Base-by-base conservation (phyloP, 2,797 vertebrate species). In the Gymnothorax javanicus region DNA sequence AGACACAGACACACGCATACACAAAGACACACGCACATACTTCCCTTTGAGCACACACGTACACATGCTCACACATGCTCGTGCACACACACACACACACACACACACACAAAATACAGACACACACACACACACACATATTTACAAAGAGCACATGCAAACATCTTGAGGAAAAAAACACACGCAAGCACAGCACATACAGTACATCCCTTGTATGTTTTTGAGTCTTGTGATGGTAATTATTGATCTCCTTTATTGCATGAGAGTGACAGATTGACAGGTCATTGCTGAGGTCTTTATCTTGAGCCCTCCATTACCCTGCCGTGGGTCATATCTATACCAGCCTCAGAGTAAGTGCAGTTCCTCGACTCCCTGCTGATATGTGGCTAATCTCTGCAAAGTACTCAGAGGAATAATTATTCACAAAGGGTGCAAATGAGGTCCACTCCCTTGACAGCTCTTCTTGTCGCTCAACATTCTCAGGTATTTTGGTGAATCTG, bases 391-490 rank as follows among this genome's bases (percentile, higher is more conserved):
- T 15, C 75, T 82, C 62, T 89, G 50, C 77, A n/a, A 33, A n/a
- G 15, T 11, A 52, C 84, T 84, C 88, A 88, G 83, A 88, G 87
- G 60, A 79, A 43, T 59, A 86, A 90, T 91, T 91, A 81, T 56
- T 81, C 86, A 52, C 84, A 56, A 27, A 83, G 27, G 88, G 69
- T 82, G 87, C 90, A 90, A 88, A 91, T 91, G 43, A 75, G 27
- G 27, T 43, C 27, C 4, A 11, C 27, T 2, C 71, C 71, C 11
- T 12, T 13, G 27, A 9, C 5, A 88, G 84, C 88, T 87, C 87
- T 87, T 67, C 59, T 27, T 50, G 20, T 58, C 75, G 75, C 25
- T 58, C 57, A 56, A 20, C 56, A 54, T 17, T 7, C 56, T 43
- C 8, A 3, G 73, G 82, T 84, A 73, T 54, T 75, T 85, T 83